These are phyloP conservation scores for Fulmarus glacialis DNA, from an alignment of 2,113 vertebrate species.

Conservation along the genomic window DNA sequence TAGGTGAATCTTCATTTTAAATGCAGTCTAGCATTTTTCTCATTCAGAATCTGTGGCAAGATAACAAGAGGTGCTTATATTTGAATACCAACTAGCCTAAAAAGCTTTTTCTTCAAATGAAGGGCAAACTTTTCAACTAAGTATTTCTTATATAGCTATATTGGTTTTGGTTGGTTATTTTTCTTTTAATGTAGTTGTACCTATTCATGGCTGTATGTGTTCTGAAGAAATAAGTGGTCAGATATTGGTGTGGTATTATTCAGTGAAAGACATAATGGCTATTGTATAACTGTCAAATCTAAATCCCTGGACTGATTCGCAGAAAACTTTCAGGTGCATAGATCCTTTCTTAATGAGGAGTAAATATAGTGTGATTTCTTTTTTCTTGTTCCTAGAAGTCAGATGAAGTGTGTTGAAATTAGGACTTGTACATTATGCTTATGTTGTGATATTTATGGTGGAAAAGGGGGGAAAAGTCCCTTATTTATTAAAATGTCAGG, in stretches of 20 bases:
- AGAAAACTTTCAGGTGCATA: not conserved
- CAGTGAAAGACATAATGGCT: not conserved
- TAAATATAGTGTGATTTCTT: not conserved
- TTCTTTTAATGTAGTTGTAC: not conserved
- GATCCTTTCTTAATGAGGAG: not conserved
- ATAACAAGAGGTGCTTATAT: not conserved
- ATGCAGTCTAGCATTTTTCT: not conserved
- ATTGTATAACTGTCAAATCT: not conserved
- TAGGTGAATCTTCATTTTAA: not conserved
- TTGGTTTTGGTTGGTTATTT: not conserved
- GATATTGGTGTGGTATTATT: not conserved
- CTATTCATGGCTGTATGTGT: not conserved
- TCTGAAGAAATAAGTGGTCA: not conserved
- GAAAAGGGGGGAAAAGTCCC: not conserved
- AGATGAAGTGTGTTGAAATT: not conserved
- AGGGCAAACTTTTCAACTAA: not conserved
- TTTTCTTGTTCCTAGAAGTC: not conserved
- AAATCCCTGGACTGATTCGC: not conserved
- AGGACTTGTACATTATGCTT: not conserved
- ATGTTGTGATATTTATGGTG: not conserved
- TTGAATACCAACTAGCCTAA: not conserved
- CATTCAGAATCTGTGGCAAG: not conserved
- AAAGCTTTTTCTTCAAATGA: not conserved
- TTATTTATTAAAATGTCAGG: not conserved
- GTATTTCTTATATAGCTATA: not conserved